These are phyloP conservation scores for Phasia obesa DNA, from an alignment of 2,888 invertebrate genomes.

Conservation along the genomic window DNA sequence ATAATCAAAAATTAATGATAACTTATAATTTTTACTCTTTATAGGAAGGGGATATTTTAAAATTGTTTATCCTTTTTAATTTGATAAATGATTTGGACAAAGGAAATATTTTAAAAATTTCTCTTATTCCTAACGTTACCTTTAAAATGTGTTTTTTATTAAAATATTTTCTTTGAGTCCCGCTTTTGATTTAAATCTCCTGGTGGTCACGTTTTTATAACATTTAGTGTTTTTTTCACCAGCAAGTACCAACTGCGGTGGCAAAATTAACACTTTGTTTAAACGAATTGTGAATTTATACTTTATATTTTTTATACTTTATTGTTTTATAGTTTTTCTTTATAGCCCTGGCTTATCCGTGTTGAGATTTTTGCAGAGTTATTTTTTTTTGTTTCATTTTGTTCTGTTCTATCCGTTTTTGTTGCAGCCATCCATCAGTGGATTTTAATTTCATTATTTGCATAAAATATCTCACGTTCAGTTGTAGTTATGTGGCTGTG, in stretches of 20 bases:
- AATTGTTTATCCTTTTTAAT: too few relatives aligned
- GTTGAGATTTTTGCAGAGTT: slow-evolving; percentile 30
- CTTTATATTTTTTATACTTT: slow-evolving; percentile 21
- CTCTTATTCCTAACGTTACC: too few relatives aligned
- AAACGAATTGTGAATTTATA: slow-evolving; percentile 37
- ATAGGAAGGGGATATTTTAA: too few relatives aligned
- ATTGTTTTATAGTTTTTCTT: slow-evolving; percentile 49
- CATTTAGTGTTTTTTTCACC: neutral
- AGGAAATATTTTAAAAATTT: too few relatives aligned
- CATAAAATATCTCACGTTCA: slow-evolving; percentile 70
- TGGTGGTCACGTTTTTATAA: slow-evolving; percentile 1
- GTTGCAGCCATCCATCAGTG: slow-evolving; percentile 44
- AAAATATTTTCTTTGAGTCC: too few relatives aligned
- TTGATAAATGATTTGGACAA: too few relatives aligned
- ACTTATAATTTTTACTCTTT: too few relatives aligned
- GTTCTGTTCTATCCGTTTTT: slow-evolving; percentile 15
- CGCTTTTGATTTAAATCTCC: neutral
- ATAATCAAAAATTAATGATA: too few relatives aligned
- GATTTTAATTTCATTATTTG: slow-evolving; percentile 71
- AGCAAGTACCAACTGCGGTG: slow-evolving; percentile 16
- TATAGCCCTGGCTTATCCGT: slow-evolving; percentile 47
- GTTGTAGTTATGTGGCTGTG: neutral
- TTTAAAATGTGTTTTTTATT: too few relatives aligned
- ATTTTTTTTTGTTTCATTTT: neutral
- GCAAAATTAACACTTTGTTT: slow-evolving; percentile 68